phyloP scores from a whole-genome alignment of 1,140 invertebrate species.

The Nebria ingens region DNA sequence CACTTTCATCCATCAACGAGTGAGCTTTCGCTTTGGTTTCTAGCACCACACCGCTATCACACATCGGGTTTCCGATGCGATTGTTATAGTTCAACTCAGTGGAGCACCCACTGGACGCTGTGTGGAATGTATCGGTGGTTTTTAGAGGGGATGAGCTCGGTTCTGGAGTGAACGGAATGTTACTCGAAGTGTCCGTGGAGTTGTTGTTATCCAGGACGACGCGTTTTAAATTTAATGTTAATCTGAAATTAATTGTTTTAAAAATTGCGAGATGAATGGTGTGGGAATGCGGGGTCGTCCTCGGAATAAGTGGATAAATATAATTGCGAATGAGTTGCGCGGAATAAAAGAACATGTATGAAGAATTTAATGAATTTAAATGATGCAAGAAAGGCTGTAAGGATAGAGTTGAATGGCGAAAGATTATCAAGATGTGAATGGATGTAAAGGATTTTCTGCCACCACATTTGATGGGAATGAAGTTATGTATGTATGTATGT shows the following conservation, averaged over 20 bases:
- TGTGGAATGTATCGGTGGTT: slow-evolving; percentile 61
- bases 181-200: background rate
- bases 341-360: no score
- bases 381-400: no score
- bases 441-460: no score
- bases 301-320: slow-evolving; percentile 10
- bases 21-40: slow-evolving; percentile 16
- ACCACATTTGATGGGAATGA: no score
- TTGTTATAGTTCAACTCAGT: slow-evolving; percentile 13
- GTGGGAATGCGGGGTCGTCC: no score
- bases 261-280: no score
- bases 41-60: slow-evolving; percentile 40
- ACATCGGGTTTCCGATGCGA: slow-evolving; percentile 32
- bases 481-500: no score
- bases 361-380: no score
- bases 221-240: slow-evolving; percentile 33
- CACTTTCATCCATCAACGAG: slow-evolving; percentile 24
- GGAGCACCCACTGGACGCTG: slow-evolving; percentile 47
- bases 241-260: slow-evolving; percentile 21
- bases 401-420: no score
- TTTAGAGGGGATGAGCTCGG: slow-evolving; percentile 36
- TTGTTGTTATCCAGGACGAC: slow-evolving; percentile 15
- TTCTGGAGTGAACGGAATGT: background rate
- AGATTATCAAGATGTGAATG: no score
- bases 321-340: background rate